Conservation (phyloP, 2,888 invertebrate genomes). For the Sinodicranocentrus sp. region DNA sequence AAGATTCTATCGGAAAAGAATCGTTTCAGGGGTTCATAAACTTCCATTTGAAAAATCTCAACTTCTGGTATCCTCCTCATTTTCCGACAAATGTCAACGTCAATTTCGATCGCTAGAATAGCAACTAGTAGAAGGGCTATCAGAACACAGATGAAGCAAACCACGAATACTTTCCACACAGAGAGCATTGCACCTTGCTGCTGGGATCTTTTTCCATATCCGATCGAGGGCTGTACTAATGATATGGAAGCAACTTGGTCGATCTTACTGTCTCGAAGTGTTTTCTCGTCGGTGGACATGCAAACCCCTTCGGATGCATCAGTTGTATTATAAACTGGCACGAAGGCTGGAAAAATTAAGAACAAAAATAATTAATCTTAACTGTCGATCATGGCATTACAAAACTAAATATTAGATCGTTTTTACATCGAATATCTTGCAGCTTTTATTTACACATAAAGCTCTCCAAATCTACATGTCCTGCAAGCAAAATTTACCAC, state of each 20-base stretch:
- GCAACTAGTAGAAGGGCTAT: slow-evolving; percentile 74
- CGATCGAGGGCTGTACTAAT: slow-evolving; percentile 26
- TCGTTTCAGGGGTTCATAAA: slow-evolving; percentile 74
- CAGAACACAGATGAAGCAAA: slow-evolving; percentile 76
- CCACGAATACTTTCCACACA: slow-evolving; percentile 75
- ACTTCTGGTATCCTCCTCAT: slow-evolving; percentile 76
- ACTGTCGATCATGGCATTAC: no score
- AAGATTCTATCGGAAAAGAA: slow-evolving; percentile 70
- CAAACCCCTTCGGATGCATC: slow-evolving; percentile 65
- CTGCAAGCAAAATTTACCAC: no score
- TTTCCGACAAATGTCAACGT: slow-evolving; percentile 74
- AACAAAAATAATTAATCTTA: no score
- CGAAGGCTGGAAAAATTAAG: slow-evolving; percentile 71
- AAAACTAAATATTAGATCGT: no score
- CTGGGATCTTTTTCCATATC: slow-evolving; percentile 48
- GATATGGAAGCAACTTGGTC: slow-evolving; percentile 67
- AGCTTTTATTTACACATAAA: no score
- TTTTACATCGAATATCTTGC: no score
- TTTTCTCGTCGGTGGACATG: slow-evolving; percentile 68
- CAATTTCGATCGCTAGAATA: slow-evolving; percentile 76
- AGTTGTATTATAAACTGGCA: slow-evolving; percentile 72
- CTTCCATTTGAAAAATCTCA: slow-evolving; percentile 75
- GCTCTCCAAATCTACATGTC: no score
- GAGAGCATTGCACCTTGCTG: slow-evolving; percentile 69
- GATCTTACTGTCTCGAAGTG: slow-evolving; percentile 71